Evolutionary conservation across 2,888 invertebrate genomes (phyloP).

Genomic region (Rhamnusium bicolor): DNA sequence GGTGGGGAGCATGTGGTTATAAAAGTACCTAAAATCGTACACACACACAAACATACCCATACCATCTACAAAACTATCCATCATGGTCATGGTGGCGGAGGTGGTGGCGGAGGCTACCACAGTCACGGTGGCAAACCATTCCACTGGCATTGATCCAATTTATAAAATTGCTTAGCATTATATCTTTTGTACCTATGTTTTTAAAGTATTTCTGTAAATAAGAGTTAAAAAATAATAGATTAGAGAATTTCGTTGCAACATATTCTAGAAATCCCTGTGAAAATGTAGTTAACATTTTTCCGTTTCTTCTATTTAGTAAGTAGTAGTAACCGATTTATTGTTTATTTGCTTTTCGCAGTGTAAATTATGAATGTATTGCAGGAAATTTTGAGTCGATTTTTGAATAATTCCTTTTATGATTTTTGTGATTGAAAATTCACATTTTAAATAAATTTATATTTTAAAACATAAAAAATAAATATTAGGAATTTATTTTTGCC

Average conservation of each 20-base stretch:
- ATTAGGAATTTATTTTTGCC: background rate
- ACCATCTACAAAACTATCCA: slow-evolving; percentile 81
- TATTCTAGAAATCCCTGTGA: too few relatives aligned
- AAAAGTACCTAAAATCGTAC: slow-evolving; percentile 79
- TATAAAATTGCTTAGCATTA: slow-evolving; percentile 25
- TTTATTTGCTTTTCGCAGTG: background rate
- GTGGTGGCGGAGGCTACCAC: slow-evolving; percentile 56
- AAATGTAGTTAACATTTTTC: background rate
- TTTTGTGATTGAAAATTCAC: background rate
- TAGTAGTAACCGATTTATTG: background rate
- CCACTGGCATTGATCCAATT: slow-evolving; percentile 48
- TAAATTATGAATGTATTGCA: background rate
- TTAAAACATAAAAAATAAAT: background rate
- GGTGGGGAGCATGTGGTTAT: slow-evolving; percentile 76
- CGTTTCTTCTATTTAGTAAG: background rate
- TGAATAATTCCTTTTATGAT: background rate
- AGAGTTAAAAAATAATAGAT: background rate
- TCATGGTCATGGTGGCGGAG: slow-evolving; percentile 69
- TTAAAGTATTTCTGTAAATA: background rate
- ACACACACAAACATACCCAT: slow-evolving; percentile 81
- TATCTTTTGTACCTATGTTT: slow-evolving; percentile 10
- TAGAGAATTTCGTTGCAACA: background rate
- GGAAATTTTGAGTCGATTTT: too few relatives aligned
- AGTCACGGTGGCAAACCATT: slow-evolving; percentile 61
- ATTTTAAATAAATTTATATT: background rate